Percentiles rank a stretch among this genome's conserved stretches.
These are phyloP conservation scores for Engystomops pustulosus DNA, from an alignment of 2,113 vertebrate genomes.

Conservation along the genomic window DNA sequence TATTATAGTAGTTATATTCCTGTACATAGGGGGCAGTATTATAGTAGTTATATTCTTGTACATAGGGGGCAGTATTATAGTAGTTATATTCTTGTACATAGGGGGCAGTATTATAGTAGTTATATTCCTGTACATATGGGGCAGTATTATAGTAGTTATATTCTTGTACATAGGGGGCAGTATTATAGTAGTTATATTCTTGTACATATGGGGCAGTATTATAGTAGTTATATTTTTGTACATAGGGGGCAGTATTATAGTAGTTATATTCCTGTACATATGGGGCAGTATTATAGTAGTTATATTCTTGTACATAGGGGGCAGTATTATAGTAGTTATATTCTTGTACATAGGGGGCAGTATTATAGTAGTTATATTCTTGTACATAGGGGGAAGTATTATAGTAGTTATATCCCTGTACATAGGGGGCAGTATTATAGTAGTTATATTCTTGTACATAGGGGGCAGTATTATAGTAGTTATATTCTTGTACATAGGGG, in stretches of 20 bases:
- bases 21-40: no score
- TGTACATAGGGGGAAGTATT: neutral
- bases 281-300: neutral
- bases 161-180: neutral
- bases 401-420: slow-evolving; percentile 8
- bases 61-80: no score
- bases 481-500: slow-evolving; percentile 1
- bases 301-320: no score
- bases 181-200: neutral
- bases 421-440: neutral
- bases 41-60: no score
- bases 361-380: slow-evolving; percentile 5
- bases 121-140: neutral
- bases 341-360: no score
- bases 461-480: slow-evolving; percentile 21
- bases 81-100: no score
- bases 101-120: neutral
- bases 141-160: neutral
- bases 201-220: neutral
- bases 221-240: no score
- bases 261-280: slow-evolving; percentile 2
- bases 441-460: slow-evolving; percentile 18
- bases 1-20: no score
- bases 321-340: no score
- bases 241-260: neutral